Percentiles rank a stretch among this genome's conserved stretches.
Evolutionary conservation across 2,888 invertebrate genomes (phyloP).

Genomic region (Dendrolimus pini): DNA sequence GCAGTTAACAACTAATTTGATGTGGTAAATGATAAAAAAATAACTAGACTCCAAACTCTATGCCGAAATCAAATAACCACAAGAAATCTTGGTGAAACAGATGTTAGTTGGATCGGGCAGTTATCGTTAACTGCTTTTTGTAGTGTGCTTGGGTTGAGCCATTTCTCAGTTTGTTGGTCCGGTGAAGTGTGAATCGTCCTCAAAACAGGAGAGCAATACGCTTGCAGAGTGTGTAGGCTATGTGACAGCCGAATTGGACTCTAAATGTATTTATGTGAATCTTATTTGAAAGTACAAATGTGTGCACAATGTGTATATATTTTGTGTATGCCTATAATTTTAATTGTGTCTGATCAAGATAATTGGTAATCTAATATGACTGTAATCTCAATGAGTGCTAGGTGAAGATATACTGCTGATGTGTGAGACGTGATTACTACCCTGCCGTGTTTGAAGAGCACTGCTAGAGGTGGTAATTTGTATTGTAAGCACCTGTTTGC

Average conservation of each 20-base stretch:
- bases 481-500: slow-evolving; percentile 46
- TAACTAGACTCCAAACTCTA: too few relatives aligned
- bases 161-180: slow-evolving; percentile 1
- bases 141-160: neutral
- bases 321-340: slow-evolving; percentile 57
- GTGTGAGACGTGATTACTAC: slow-evolving; percentile 46
- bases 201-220: too few relatives aligned
- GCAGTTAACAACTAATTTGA: neutral
- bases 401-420: slow-evolving; percentile 42
- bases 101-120: too few relatives aligned
- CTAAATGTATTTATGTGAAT: slow-evolving; percentile 55
- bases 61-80: too few relatives aligned
- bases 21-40: neutral
- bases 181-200: too few relatives aligned
- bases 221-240: slow-evolving; percentile 58
- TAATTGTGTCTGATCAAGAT: slow-evolving; percentile 40
- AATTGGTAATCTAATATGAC: slow-evolving; percentile 51
- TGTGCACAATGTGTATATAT: slow-evolving; percentile 71
- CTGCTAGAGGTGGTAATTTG: slow-evolving; percentile 48
- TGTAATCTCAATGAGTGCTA: slow-evolving; percentile 72
- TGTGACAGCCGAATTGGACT: slow-evolving; percentile 60
- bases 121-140: too few relatives aligned
- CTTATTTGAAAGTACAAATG: slow-evolving; percentile 71
- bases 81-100: too few relatives aligned
- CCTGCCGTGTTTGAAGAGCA: slow-evolving; percentile 64